Evolutionary conservation across 2,888 invertebrate species (phyloP), one percentile per base, ranked within the genome.

Genomic region (Hyppa rectilinea): DNA sequence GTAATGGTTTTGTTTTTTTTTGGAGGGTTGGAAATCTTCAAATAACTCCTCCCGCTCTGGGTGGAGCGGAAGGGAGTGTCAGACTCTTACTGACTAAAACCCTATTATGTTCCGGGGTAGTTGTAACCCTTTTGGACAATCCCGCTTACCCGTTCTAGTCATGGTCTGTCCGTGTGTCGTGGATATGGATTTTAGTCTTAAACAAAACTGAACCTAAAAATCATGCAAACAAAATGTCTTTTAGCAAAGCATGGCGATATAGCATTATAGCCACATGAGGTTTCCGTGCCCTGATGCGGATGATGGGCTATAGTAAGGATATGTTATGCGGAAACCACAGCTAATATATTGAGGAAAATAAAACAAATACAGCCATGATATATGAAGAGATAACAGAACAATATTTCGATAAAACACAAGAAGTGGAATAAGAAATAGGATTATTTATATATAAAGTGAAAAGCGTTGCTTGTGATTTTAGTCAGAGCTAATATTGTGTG

Each of bases 281-380:
- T 45, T 34, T 38, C 31, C 20, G 38, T 43, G 31, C 58, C 40
- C n/a, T 59, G 31, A 31, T 36, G 36, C 38, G 12, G 14, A 47
- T 76, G 65, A 52, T 23, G 31, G n/a, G 29, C 23, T 12, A n/a
- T 50, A 40, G 23, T 20, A 34, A 59, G 70, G 53, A 69, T 60
- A 49, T 60, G 26, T 45, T 47, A 12, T 52, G 40, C 58, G 71
- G 71, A 76, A 71, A 50, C 53, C 61, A 14, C 43, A 36, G 52
- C 26, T 62, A 62, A 77, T 77, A 62, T 71, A 77, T 77, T 77
- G 71, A 71, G 77, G 76, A 76, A 76, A 66, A 26, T n/a, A 26
- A 71, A 62, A 62, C 58, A 71, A 71, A 62, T 45, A 65, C 4
- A 47, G 23, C 12, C 9, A 23, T 43, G 26, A 64, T 52, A 58